Percentiles rank a stretch among this genome's conserved stretches.
Evolutionary conservation across 2,113 vertebrate species (phyloP).

Genomic region (Poicephalus meyeri): DNA sequence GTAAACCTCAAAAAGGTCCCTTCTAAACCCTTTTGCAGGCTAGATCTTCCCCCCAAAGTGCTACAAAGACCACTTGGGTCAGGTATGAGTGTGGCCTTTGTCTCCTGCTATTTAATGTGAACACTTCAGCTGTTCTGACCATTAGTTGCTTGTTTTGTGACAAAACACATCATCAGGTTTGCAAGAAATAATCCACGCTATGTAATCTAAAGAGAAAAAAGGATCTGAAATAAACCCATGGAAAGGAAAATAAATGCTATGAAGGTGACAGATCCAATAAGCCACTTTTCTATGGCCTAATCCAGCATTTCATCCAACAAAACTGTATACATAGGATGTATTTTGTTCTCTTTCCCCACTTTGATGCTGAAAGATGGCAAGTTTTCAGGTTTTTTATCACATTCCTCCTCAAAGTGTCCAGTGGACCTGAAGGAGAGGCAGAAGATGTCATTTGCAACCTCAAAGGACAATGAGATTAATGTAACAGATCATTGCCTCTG

Average conservation of each 20-base stretch:
- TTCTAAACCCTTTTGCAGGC: neutral
- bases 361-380: neutral
- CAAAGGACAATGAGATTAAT: neutral
- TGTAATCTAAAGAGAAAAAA: neutral
- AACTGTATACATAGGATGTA: neutral
- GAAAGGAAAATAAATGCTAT: neutral
- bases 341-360: neutral
- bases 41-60: neutral
- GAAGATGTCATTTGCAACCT: neutral
- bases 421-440: neutral
- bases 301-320: neutral
- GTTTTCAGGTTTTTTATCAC: neutral
- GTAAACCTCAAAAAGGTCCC: neutral
- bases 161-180: neutral
- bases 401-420: neutral
- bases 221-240: neutral
- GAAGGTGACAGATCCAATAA: neutral
- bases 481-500: neutral
- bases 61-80: neutral
- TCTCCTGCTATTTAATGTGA: neutral
- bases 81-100: neutral
- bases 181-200: neutral
- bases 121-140: neutral
- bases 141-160: neutral
- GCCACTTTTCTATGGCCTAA: neutral